phyloP scores from a whole-genome alignment of 1,140 invertebrate species.

The Sarcophaga bullata region DNA sequence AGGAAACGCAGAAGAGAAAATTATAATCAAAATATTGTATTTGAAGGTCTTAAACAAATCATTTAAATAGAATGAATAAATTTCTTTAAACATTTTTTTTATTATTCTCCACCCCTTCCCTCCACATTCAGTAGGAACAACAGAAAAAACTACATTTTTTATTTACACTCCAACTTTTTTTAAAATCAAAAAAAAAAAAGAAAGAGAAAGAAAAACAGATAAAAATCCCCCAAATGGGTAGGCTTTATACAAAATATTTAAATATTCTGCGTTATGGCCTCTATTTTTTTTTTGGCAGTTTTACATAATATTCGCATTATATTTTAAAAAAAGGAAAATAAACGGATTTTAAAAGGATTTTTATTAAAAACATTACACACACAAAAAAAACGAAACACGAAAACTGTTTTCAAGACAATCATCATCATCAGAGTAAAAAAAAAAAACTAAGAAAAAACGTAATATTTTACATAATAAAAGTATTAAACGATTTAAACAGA shows the following conservation, averaged over 20 bases:
- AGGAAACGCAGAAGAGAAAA: background rate
- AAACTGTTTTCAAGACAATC: background rate
- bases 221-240: background rate
- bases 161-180: background rate
- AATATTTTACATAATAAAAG: slow-evolving; percentile 33
- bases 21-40: background rate
- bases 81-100: background rate
- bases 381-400: background rate
- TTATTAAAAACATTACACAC: background rate
- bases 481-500: slow-evolving; percentile 31
- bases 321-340: background rate
- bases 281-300: slow-evolving; percentile 20
- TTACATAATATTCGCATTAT: slow-evolving; percentile 39
- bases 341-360: slow-evolving; percentile 8
- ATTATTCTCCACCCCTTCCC: no score
- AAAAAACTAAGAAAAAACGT: slow-evolving; percentile 2
- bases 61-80: slow-evolving; percentile 12
- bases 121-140: no score
- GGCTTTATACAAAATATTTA: background rate
- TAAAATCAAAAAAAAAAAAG: background rate
- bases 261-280: background rate
- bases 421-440: background rate
- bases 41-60: slow-evolving; percentile 28
- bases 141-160: background rate
- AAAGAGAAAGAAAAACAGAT: no score